Percentiles rank a stretch among this genome's conserved stretches.
Evolutionary conservation across 2,113 vertebrate genomes (phyloP).

Genomic region (Tachycineta bicolor): DNA sequence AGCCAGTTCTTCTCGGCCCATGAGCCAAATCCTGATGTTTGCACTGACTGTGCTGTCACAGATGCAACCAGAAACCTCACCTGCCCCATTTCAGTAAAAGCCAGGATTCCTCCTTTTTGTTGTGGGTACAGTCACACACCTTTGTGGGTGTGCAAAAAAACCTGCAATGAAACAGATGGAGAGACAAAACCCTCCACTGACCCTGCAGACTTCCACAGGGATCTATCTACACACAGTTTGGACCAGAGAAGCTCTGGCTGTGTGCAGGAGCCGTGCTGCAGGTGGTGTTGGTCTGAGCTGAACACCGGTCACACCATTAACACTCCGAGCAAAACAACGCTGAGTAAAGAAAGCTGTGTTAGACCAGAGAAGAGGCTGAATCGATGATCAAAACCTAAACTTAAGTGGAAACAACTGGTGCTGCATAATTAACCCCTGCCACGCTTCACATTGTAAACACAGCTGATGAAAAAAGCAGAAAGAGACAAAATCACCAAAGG

Average conservation of each 20-base stretch:
- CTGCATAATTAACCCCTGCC: not conserved
- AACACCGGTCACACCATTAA: not conserved
- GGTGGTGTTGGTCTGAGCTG: not conserved
- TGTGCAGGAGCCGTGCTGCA: not conserved
- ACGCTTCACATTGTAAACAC: not conserved
- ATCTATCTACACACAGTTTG: not conserved
- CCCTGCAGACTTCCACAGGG: not conserved
- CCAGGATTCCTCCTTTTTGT: not conserved
- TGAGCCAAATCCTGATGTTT: not conserved
- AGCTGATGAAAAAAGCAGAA: not conserved
- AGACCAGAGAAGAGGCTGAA: not conserved
- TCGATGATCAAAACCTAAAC: not conserved
- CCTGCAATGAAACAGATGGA: not conserved
- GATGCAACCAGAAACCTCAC: not conserved
- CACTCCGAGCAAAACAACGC: not conserved
- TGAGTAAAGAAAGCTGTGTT: not conserved
- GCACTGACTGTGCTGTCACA: not conserved
- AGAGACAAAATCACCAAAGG: not conserved
- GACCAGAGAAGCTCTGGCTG: not conserved
- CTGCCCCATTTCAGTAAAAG: not conserved
- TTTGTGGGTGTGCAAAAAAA: not conserved
- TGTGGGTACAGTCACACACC: not conserved
- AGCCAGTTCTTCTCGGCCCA: not conserved
- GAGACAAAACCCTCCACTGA: not conserved
- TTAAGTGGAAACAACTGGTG: not conserved